Evolutionary conservation across 2,888 invertebrate genomes (phyloP).

Genomic region (Monopis laevigella): DNA sequence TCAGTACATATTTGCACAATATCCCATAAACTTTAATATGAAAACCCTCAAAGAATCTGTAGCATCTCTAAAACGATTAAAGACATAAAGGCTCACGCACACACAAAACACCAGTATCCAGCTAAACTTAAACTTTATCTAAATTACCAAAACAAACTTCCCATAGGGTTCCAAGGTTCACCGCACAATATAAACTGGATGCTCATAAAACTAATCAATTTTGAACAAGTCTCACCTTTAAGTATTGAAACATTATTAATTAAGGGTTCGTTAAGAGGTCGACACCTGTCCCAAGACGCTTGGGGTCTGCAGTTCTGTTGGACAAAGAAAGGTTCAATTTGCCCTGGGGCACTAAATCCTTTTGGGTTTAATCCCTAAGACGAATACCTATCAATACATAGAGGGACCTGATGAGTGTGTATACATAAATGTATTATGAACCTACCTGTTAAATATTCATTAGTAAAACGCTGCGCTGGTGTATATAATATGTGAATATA

Average conservation of each 20-base stretch:
- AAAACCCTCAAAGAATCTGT: too few species aligned
- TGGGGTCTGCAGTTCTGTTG: conserved; percentile 37
- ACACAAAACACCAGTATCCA: too few species aligned
- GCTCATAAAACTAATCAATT: conserved; percentile 6
- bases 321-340: conserved; percentile 42
- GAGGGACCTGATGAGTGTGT: background rate
- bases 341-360: conserved; percentile 48
- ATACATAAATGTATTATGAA: background rate
- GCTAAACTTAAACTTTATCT: too few species aligned
- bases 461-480: too few species aligned
- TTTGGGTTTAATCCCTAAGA: conserved; percentile 39
- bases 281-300: conserved; percentile 48
- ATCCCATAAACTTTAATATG: too few species aligned
- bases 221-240: conserved; percentile 10
- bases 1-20: too few species aligned
- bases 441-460: background rate
- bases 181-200: background rate
- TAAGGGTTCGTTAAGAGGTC: conserved; percentile 50
- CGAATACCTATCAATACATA: conserved; percentile 42
- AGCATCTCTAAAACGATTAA: too few species aligned
- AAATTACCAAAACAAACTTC: background rate
- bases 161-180: background rate
- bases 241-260: conserved; percentile 60
- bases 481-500: too few species aligned
- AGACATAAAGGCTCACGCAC: too few species aligned